phyloP scores from a whole-genome alignment of 2,113 vertebrate genomes.

The Grantiella picta region DNA sequence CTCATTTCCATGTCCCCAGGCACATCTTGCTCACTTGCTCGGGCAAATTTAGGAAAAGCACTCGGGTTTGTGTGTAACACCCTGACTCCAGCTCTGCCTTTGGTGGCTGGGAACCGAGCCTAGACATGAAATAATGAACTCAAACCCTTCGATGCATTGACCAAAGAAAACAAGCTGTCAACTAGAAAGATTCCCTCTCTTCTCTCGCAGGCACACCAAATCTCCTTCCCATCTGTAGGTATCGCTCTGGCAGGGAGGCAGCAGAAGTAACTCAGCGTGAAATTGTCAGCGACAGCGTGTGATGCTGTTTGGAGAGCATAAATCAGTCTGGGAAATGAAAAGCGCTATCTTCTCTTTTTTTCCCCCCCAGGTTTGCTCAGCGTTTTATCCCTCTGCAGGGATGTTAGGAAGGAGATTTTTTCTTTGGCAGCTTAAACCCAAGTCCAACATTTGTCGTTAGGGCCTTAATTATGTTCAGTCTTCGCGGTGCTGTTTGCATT shows the following conservation, averaged over 20 bases:
- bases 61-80: not conserved
- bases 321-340: slow-evolving; percentile 46
- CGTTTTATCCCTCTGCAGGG: slow-evolving; percentile 28
- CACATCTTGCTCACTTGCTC: not conserved
- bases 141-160: not conserved
- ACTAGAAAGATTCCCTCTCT: not conserved
- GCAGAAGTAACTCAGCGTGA: slow-evolving; percentile 3
- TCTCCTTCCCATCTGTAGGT: slow-evolving; percentile 32
- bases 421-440: not conserved
- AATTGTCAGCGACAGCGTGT: slow-evolving; percentile 11
- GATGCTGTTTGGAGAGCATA: slow-evolving; percentile 40
- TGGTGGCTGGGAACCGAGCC: slow-evolving; percentile 14
- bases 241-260: not conserved
- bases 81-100: not conserved
- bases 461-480: not conserved
- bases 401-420: not conserved
- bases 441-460: not conserved
- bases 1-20: not conserved
- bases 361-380: slow-evolving; percentile 35
- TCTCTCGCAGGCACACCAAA: not conserved
- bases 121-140: slow-evolving; percentile 50
- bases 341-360: not conserved
- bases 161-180: slow-evolving; percentile 59
- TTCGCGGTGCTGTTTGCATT: not conserved
- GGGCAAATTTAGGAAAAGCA: not conserved